Percentiles rank a stretch among this genome's conserved stretches.
phyloP scores from a whole-genome alignment of 2,797 vertebrate genomes.

The Hapalemur alaotrensis region DNA sequence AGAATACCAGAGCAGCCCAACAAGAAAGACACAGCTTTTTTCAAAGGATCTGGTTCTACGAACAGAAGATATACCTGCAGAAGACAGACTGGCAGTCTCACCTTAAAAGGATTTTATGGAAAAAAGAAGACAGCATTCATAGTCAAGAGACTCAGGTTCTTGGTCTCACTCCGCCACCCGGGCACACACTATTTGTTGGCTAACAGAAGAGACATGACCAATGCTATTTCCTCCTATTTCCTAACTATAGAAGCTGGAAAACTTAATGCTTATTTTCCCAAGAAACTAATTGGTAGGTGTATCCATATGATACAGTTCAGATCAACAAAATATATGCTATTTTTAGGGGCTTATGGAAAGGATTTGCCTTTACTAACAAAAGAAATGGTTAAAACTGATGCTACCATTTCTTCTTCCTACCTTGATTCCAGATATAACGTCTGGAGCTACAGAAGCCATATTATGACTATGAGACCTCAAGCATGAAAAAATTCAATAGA shows the following conservation, averaged over 20 bases:
- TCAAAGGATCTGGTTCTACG: background rate
- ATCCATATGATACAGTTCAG: background rate
- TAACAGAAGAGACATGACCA: background rate
- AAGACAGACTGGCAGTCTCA: background rate
- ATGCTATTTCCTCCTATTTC: background rate
- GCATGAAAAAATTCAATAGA: background rate
- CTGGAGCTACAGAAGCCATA: background rate
- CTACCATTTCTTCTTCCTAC: background rate
- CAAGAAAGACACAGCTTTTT: background rate
- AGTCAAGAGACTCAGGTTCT: background rate
- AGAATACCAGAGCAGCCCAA: background rate
- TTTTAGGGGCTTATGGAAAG: background rate
- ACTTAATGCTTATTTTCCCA: background rate
- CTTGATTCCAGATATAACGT: background rate
- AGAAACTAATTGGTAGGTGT: background rate
- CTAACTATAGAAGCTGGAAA: background rate
- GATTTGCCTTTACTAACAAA: background rate
- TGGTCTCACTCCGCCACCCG: background rate
- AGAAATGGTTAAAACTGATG: background rate
- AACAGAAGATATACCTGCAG: background rate
- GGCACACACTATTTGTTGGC: background rate
- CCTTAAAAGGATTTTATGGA: background rate
- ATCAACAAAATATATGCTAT: background rate
- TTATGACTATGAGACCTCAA: background rate
- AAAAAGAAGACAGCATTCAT: background rate